Evolutionary conservation across 2,113 vertebrate species (phyloP).

Genomic region (Centropristis striata): DNA sequence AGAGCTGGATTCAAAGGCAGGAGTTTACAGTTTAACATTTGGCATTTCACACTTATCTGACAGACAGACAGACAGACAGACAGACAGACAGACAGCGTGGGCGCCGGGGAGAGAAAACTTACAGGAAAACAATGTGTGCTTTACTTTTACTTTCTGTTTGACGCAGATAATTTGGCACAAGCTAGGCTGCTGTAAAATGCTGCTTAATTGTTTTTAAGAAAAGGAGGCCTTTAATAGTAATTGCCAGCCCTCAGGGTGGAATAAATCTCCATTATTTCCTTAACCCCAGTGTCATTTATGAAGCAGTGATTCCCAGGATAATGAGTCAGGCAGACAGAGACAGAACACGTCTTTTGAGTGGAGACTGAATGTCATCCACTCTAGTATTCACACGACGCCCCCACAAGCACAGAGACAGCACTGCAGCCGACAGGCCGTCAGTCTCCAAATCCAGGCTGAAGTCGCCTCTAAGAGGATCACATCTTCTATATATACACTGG

Average conservation of each 20-base stretch:
- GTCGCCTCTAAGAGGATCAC: conserved; percentile 80
- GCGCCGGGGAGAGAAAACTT: neutral
- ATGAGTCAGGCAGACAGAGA: conserved; percentile 22
- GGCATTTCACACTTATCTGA: conserved; percentile 23
- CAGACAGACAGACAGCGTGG: neutral
- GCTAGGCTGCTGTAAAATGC: neutral
- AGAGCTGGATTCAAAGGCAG: neutral
- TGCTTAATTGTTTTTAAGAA: conserved; percentile 1
- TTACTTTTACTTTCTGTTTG: conserved; percentile 24
- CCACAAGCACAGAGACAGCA: neutral
- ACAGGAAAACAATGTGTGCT: conserved; percentile 5
- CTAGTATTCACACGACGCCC: neutral
- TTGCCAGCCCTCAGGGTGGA: neutral
- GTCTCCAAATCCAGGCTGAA: conserved; percentile 63
- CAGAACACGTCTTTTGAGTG: conserved; percentile 8
- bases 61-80: conserved; percentile 41
- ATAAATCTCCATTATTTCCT: conserved; percentile 30
- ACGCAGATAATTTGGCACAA: conserved; percentile 13
- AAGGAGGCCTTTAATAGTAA: conserved; percentile 21
- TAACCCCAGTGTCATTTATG: conserved; percentile 7
- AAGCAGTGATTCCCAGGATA: conserved; percentile 1
- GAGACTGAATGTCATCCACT: neutral
- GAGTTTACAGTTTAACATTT: conserved; percentile 1
- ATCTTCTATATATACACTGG: conserved; percentile 74
- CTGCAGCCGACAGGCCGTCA: conserved; percentile 24